Evolutionary conservation across 1,140 invertebrate genomes (phyloP), one percentile per base, ranked within the genome.

Genomic region (Sarcophaga peregrina): DNA sequence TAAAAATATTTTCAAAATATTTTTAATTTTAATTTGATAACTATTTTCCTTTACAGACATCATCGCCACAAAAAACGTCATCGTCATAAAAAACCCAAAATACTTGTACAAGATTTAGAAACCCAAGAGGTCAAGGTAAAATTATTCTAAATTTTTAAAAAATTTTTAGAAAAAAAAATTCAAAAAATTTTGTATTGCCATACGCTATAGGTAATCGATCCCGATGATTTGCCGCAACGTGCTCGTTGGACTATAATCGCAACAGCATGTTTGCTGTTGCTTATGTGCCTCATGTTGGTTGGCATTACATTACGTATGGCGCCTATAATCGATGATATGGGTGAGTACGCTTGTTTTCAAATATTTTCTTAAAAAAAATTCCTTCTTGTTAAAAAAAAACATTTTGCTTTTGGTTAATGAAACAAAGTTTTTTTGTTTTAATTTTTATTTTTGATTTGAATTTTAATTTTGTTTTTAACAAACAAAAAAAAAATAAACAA

Each of bases 311-410:
- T 97, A 4, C 91, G 96, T 52, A 96, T 97, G 95, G 96, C 96
- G 5, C 96, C 96, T 1, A 94, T 97, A 80, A 97, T 97, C 85
- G 96, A 97, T 88, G 96, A 97, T 87, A 96, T 97, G 94, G 96
- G 96, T 97, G 90, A 95, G 95, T 94, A n/a, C 58, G 5, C 52
- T 62, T 17, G 5, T 58, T 9, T 76, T 76, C 7, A 48, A 20
- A 37, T 37, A 37, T 37, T 37, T 17, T 78, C n/a, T 68, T 68
- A 48, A 7, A 78, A 10, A 10, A 52, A 8, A 62, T 81, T 81
- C 20, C n/a, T 78, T 15, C 50, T 76, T 37, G 5, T 47, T 47
- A 8, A 72, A 20, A 25, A 5, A 8, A 10, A 8, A 6, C n/a
- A 9, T 72, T 37, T 72, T 37, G 10, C 13, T 72, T 37, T 72